Evolutionary conservation across 2,888 invertebrate genomes (phyloP), one percentile per base, ranked within the genome.

Genomic region (Tipula unca): DNA sequence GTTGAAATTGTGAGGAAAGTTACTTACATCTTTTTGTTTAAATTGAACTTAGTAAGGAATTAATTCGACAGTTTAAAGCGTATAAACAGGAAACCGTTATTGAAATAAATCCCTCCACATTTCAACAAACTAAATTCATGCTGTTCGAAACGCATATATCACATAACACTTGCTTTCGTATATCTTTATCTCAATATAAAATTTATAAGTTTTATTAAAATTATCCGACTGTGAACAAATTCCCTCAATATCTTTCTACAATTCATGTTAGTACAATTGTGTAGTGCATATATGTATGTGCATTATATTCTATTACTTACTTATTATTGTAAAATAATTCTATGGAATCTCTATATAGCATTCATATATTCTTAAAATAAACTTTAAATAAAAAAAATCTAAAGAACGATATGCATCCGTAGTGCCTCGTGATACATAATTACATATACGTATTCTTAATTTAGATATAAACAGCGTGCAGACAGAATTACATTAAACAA

Each of bases 351-450:
- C 32, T 32, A 32, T 32, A 6, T 6, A 32, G 32, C 32, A 17
- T 54, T 6, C 25, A 25, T 69, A 25, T 25, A 69, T 69, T 69
- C 69, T 69, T 69, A 69, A 69, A 69, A 69, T 69, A 69, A 48
- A 69, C 25, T 25, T 69, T n/a, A 83, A n/a, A 32, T 83, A 83
- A 6, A 83, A n/a, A 35, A 32, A 83, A 83, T n/a, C 3, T 83
- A n/a, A 83, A 83, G 8, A 83, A 83, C n/a, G 35, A 32, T 32
- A 83, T 83, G 83, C 83, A 83, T 83, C 83, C 83, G 32, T 29
- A 32, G n/a, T 83, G 83, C 83, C 83, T 83, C 83, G 32, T 83
- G 83, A 83, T 32, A 32, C 35, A 83, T 83, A 69, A 69, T 69
- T 69, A 69, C 69, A 69, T 54, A 6, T 35, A n/a, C 8, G 14